Evolutionary conservation across 1,140 invertebrate genomes (phyloP), one percentile per base, ranked within the genome.

Genomic region (Trichonephila inaurata): DNA sequence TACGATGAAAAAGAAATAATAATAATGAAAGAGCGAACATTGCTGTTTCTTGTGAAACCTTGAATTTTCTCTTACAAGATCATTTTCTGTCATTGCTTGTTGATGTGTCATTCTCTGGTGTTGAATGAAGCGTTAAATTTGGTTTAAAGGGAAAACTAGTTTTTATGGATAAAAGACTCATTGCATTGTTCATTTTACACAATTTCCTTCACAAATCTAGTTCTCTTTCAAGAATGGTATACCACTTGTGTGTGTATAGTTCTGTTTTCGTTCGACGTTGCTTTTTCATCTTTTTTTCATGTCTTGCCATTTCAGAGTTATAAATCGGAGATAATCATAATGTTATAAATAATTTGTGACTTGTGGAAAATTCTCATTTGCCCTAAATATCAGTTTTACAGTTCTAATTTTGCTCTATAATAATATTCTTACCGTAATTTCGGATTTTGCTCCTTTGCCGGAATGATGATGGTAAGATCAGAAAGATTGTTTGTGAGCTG

Each of bases 121-220:
- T 58, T 61, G 44, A 60, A n/a, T 24, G 44, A 51, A 85, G 83
- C 83, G 83, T 60, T 58, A 60, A 85, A 85, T 85, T 60, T 21
- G 14, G n/a, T 85, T 85, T 60, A 60, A 58, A 21, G 44, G 60
- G 8, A 85, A 85, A 85, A 8, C 1, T 12, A 60, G 12, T 85
- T 85, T 85, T 60, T 60, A n/a, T 58, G 82, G 3, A 58, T 21
- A 60, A n/a, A 85, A 5, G 18, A 12, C 33, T 40, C 33, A 40
- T 40, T 77, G 14, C 8, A 8, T 69, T 69, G n/a, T 69, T n/a
- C n/a, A 21, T 69, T 69, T n/a, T 66, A n/a, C n/a, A 69, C 24
- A 69, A 24, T 69, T 69, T 18, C 10, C 51, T 7, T 51, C 7
- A 51, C 51, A 51, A 10, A 51, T 51, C 62, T 64, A 64, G 33